These are phyloP conservation scores for Poecilobothrus nobilitatus DNA, from an alignment of 2,888 invertebrate genomes.

Conservation along the genomic window DNA sequence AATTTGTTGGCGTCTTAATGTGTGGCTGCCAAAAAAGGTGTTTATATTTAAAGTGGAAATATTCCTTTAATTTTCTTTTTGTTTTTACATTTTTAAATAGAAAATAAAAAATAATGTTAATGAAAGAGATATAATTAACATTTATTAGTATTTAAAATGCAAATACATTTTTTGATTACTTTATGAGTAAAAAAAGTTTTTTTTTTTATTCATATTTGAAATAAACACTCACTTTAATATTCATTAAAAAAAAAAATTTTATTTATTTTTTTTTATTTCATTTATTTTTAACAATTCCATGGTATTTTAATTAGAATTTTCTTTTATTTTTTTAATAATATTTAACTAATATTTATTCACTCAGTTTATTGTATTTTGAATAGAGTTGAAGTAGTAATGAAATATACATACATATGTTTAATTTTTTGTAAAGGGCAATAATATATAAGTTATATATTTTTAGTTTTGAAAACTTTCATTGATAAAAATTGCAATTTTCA, in stretches of 20 bases:
- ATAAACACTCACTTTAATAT: neutral
- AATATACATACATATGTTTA: too few relatives aligned
- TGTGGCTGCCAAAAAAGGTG: neutral
- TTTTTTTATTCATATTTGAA: neutral
- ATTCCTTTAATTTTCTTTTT: neutral
- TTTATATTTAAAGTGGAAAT: neutral
- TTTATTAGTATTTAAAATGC: slow-evolving; percentile 40
- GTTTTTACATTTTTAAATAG: neutral
- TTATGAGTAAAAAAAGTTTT: neutral
- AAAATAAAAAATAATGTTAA: slow-evolving; percentile 23
- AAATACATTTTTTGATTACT: neutral
- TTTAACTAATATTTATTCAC: too few relatives aligned
- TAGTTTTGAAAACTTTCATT: too few relatives aligned
- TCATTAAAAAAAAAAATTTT: neutral
- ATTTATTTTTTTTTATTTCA: neutral
- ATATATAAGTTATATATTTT: too few relatives aligned
- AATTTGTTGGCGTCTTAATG: slow-evolving; percentile 4
- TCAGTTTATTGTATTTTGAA: too few relatives aligned
- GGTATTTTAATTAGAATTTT: neutral
- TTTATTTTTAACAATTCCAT: neutral
- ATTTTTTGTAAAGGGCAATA: too few relatives aligned
- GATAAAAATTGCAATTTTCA: too few relatives aligned
- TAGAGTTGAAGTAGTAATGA: too few relatives aligned
- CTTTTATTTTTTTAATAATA: too few relatives aligned
- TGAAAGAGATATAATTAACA: slow-evolving; percentile 33